A percentile compares a stretch with the other conserved stretches of the same genome.
phyloP scores from a whole-genome alignment of 2,888 invertebrate species.

The Drosophila paranaensis region DNA sequence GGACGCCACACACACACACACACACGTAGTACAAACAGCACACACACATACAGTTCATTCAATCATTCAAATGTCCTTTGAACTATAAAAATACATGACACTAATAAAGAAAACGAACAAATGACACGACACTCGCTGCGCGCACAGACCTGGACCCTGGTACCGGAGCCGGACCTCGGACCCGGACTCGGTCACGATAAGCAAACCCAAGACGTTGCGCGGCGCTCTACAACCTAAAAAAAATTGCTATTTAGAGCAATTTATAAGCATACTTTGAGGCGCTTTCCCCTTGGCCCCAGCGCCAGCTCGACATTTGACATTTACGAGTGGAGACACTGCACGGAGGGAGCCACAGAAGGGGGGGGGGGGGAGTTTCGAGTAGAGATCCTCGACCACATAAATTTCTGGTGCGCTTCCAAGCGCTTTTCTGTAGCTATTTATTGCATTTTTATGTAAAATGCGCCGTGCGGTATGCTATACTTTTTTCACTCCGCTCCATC shows the following conservation, averaged over 20 bases:
- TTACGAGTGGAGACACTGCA: constrained; percentile 58
- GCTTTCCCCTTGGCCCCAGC: constrained; percentile 24
- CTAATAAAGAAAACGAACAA: constrained; percentile 83
- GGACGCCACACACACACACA: constrained; percentile 24
- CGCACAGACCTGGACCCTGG: neutral
- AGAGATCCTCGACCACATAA: constrained; percentile 62
- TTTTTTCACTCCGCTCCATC: constrained; percentile 10
- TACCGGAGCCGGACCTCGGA: constrained; percentile 2
- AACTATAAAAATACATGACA: constrained; percentile 84
- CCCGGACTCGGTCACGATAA: constrained; percentile 53
- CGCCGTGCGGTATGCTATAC: constrained; percentile 65
- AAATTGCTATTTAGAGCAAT: constrained; percentile 78
- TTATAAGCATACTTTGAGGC: constrained; percentile 80
- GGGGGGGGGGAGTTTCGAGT: constrained; percentile 20
- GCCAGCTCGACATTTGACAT: constrained; percentile 66
- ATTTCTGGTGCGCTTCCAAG: constrained; percentile 69
- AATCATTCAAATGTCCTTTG: constrained; percentile 84
- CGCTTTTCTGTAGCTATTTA: constrained; percentile 68
- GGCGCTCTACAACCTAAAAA: constrained; percentile 21
- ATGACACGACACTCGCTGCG: constrained; percentile 74
- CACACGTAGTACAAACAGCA: neutral
- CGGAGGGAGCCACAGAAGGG: neutral
- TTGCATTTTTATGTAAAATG: constrained; percentile 81
- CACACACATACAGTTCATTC: constrained; percentile 73
- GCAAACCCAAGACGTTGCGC: constrained; percentile 49